phyloP scores from a whole-genome alignment of 2,113 vertebrate genomes.

The Pheucticus melanocephalus region DNA sequence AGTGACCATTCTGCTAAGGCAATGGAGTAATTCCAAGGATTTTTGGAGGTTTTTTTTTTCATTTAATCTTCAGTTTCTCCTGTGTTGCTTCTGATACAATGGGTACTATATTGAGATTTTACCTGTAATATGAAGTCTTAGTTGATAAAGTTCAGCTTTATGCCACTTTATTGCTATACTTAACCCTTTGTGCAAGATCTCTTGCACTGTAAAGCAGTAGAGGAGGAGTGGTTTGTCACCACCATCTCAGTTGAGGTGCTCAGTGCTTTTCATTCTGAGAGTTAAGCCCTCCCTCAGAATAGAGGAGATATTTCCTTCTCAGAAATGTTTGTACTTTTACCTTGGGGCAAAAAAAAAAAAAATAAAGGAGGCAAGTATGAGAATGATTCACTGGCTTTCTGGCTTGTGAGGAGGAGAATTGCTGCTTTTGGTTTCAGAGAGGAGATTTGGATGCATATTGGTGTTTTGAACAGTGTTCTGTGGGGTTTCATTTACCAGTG shows the following conservation, averaged over 20 bases:
- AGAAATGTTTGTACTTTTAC: not conserved
- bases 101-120: not conserved
- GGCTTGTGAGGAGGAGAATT: not conserved
- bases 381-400: not conserved
- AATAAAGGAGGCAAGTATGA: not conserved
- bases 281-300: not conserved
- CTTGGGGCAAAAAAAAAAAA: too few species aligned
- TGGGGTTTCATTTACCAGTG: not conserved
- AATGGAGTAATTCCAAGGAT: not conserved
- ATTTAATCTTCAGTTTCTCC: not conserved
- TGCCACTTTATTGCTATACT: not conserved
- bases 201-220: not conserved
- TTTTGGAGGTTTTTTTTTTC: not conserved
- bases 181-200: not conserved
- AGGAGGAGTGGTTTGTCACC: not conserved
- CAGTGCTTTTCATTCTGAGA: not conserved
- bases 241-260: rapidly evolving
- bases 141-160: not conserved
- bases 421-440: not conserved
- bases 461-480: not conserved
- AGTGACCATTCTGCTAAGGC: not conserved
- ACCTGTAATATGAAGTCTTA: not conserved
- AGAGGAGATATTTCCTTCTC: not conserved
- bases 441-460: not conserved
- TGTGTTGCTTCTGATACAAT: not conserved